Base-by-base conservation (phyloP, 2,113 vertebrate species). In the Mionectes macconnelli region DNA sequence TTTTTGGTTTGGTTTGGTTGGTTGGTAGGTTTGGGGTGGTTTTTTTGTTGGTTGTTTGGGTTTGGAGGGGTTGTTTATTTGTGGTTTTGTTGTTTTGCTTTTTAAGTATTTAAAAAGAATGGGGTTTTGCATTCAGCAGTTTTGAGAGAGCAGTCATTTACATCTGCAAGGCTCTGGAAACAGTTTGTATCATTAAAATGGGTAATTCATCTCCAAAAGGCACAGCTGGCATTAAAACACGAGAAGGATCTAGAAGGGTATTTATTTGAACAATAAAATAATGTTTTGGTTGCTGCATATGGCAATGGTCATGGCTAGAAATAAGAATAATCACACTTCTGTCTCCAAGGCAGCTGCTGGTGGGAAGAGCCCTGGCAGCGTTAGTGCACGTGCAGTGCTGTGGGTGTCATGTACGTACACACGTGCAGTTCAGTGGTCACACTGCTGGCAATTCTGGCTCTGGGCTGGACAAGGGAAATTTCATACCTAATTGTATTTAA, bases 391-490 rank as follows among this genome's bases (percentile, higher is more conserved):
- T 16, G 22, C 69, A 40, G 49, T 1, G 25, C 13, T 8, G 14
- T 52, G 28, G 12, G n/a, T 39, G 2, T 42, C 20, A 1, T 3
- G 0, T 3, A 0, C 1, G 14, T 2, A 5, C 6, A 17, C 63
- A 9, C 0, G 0, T 14, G 30, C 72, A 7, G 24, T 17, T 73
- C 74, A 17, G 62, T 2, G 17, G 5, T 44, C 49, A 2, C 3
- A 7, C 50, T 33, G 33, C 52, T 57, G 70, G 77, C 55, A 83
- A 2, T 79, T 30, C 57, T 44, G 55, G 35, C 75, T 86, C 79
- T 75, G 42, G 30, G 47, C 56, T 75, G 83, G 42, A 25, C 28
- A 47, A 67, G 72, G 63, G 55, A 74, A 56, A 80, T 33, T 77
- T 90, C 69, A 81, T 59, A 37, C 52, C 20, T 74, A 63, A 39